These are phyloP conservation scores for Cyclopterus lumpus DNA, from an alignment of 2,797 vertebrate genomes.

Conservation along the genomic window DNA sequence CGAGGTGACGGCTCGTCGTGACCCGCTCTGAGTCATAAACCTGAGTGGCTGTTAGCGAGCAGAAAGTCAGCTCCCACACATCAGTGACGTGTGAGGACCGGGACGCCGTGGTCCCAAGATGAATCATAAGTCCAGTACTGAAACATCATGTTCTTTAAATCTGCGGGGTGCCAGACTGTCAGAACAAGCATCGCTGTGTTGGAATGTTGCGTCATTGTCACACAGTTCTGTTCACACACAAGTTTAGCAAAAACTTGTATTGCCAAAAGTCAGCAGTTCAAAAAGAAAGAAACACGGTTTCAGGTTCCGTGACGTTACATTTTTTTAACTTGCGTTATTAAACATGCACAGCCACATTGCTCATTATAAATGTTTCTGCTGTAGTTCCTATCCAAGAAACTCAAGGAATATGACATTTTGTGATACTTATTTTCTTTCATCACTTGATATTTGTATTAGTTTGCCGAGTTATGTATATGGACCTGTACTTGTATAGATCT, in stretches of 20 bases:
- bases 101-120: constrained; percentile 18
- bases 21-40: constrained; percentile 37
- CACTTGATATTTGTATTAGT: neutral
- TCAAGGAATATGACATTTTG: neutral
- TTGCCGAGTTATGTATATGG: too few species aligned
- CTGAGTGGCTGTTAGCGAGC: constrained; percentile 35
- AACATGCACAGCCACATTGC: neutral
- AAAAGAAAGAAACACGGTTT: neutral
- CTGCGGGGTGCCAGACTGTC: constrained; percentile 27
- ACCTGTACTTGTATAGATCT: too few species aligned
- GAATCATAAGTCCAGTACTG: constrained; percentile 33
- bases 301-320: neutral
- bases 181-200: constrained; percentile 24
- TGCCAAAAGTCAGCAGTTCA: neutral
- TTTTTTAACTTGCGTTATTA: neutral
- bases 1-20: constrained; percentile 8
- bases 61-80: constrained; percentile 42
- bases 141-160: constrained; percentile 36
- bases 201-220: constrained; percentile 16
- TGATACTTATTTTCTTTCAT: neutral
- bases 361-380: neutral
- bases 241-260: neutral
- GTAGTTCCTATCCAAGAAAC: neutral
- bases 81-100: constrained; percentile 30
- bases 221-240: neutral